phyloP scores from a whole-genome alignment of 1,140 invertebrate species.

The Eueides isabella region DNA sequence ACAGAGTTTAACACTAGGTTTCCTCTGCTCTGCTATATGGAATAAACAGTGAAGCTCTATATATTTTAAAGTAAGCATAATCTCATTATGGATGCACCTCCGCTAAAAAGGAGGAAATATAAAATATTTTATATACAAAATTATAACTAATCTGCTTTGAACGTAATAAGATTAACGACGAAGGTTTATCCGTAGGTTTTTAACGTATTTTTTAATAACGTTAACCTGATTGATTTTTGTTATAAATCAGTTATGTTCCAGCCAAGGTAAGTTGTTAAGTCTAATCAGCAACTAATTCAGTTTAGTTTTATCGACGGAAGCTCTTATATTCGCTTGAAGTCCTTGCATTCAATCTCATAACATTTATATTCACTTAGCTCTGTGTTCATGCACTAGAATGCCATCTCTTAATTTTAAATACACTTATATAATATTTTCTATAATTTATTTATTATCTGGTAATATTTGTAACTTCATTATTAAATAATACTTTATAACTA shows the following conservation, averaged over 20 bases:
- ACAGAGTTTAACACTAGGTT: too few relatives aligned
- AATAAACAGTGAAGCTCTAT: too few relatives aligned
- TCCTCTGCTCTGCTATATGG: too few relatives aligned
- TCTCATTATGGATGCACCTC: background rate
- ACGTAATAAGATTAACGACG: background rate
- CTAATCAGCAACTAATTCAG: background rate
- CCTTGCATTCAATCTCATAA: background rate
- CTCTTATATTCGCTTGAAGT: background rate
- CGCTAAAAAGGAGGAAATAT: background rate
- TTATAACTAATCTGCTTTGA: background rate
- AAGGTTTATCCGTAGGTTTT: conserved; percentile 9
- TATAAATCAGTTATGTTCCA: too few relatives aligned
- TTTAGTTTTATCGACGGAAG: background rate
- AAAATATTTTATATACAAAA: background rate
- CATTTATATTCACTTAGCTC: background rate
- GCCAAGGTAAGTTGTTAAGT: too few relatives aligned
- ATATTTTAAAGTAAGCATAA: background rate
- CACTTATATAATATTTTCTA: background rate
- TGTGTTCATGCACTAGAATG: background rate
- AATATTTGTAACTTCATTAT: too few relatives aligned
- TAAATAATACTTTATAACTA: too few relatives aligned
- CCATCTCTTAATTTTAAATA: background rate
- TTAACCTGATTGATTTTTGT: too few relatives aligned
- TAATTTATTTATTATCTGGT: too few relatives aligned
- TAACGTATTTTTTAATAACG: background rate